Evolutionary conservation across 2,113 vertebrate genomes (phyloP), one percentile per base, ranked within the genome.

Genomic region (Maccullochella peelii): DNA sequence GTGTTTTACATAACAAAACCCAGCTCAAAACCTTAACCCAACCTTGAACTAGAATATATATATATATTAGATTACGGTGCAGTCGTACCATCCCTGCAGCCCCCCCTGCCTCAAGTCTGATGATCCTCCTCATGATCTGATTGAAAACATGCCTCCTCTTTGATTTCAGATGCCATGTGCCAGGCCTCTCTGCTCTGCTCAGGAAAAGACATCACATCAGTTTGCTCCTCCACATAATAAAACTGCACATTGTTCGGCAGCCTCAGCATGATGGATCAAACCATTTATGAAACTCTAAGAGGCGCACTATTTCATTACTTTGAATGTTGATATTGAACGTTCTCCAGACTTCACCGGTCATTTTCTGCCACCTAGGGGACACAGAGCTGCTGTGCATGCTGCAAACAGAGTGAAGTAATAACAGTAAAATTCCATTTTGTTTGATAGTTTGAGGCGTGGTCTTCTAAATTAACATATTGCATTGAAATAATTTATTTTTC

Each of bases 341-440:
- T 36, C 20, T 23, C 0, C 21, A 38, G 55, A 40, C 15, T 36
- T 62, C 23, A 11, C 16, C 6, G 55, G 44, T 54, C 23, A 6
- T 52, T 27, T 83, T 73, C 58, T 77, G 36, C 57, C 57, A 38
- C 47, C 55, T 54, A n/a, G 8, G 1, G 55, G 55, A 76, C 65
- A 62, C 54, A 44, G 3, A 42, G 54, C 20, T 40, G 23, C 63
- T 23, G 40, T 40, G 12, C 42, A 50, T 38, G 47, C 49, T 38
- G 49, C 23, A 2, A n/a, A 36, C 30, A 14, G 1, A 30, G 9
- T 62, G 3, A 16, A 11, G 3, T n/a, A 12, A 57, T 27, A 27
- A 55, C 21, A 4, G 52, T 55, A n/a, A 23, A n/a, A 33, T 36
- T 4, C 30, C 44, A 59, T 8, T 7, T 50, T 10, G 25, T 47